Conservation (phyloP, 2,797 vertebrate genomes). For the Falco peregrinus region DNA sequence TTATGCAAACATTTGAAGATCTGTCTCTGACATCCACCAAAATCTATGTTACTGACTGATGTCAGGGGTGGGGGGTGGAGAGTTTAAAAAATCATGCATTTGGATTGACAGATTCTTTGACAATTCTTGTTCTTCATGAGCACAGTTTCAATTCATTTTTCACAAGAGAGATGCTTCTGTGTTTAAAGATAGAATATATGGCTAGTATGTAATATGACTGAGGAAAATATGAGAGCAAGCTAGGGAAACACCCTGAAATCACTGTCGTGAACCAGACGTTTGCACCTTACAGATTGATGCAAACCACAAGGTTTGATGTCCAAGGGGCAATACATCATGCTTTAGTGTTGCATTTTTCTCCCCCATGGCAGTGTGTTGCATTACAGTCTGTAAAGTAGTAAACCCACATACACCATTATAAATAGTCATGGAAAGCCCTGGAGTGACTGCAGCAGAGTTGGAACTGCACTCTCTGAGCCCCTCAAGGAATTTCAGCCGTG, state of each 20-base stretch:
- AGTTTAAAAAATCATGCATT: neutral
- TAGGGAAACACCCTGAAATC: constrained; percentile 34
- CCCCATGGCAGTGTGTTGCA: constrained; percentile 9
- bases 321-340: neutral
- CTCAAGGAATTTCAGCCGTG: neutral
- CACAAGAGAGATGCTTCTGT: neutral
- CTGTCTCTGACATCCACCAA: neutral
- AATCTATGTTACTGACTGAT: neutral
- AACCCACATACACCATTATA: constrained; percentile 28
- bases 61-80: neutral
- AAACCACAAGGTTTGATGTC: constrained; percentile 14
- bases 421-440: constrained; percentile 49
- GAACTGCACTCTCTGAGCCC: neutral
- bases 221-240: neutral
- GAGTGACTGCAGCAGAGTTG: constrained; percentile 18
- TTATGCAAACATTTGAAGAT: neutral
- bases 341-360: neutral
- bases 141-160: neutral
- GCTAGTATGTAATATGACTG: neutral
- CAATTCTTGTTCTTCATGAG: neutral
- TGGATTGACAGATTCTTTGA: neutral
- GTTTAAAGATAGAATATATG: neutral
- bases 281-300: constrained; percentile 38
- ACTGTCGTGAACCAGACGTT: neutral
- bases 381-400: constrained; percentile 54